A percentile compares a stretch with the other conserved stretches of the same genome.
Evolutionary conservation across 2,113 vertebrate species (phyloP).

Genomic region (Anser cygnoides): DNA sequence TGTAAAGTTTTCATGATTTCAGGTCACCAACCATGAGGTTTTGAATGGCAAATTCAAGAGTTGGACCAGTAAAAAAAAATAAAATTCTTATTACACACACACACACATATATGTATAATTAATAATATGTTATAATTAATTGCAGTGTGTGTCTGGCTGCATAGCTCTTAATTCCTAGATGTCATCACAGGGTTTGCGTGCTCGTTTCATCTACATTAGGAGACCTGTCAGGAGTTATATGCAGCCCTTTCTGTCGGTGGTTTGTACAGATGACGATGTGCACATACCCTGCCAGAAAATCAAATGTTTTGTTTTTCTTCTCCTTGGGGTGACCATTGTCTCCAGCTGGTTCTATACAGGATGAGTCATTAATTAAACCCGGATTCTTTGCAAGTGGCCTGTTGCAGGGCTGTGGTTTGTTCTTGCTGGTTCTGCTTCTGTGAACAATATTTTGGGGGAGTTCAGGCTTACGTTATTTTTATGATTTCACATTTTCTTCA

Average conservation of each 20-base stretch:
- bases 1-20: background rate
- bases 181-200: background rate
- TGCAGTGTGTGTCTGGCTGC: background rate
- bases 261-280: constrained; percentile 51
- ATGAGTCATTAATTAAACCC: constrained; percentile 77
- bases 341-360: constrained; percentile 65
- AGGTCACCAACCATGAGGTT: background rate
- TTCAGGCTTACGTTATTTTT: constrained; percentile 54
- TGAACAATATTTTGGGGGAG: constrained; percentile 58
- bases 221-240: background rate
- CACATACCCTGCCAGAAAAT: constrained; percentile 52
- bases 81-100: too few relatives aligned
- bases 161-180: background rate
- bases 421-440: constrained; percentile 65
- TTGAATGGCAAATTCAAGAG: background rate
- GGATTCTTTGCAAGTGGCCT: constrained; percentile 72
- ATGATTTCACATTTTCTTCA: constrained; percentile 56
- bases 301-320: constrained; percentile 70
- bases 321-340: constrained; percentile 75
- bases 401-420: constrained; percentile 50
- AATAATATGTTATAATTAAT: background rate
- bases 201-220: background rate
- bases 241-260: background rate
- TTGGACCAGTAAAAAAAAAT: background rate
- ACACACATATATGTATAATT: background rate